A percentile compares a stretch with the other conserved stretches of the same genome.
Evolutionary conservation across 2,888 invertebrate species (phyloP).

Genomic region (Drosophila limbata): DNA sequence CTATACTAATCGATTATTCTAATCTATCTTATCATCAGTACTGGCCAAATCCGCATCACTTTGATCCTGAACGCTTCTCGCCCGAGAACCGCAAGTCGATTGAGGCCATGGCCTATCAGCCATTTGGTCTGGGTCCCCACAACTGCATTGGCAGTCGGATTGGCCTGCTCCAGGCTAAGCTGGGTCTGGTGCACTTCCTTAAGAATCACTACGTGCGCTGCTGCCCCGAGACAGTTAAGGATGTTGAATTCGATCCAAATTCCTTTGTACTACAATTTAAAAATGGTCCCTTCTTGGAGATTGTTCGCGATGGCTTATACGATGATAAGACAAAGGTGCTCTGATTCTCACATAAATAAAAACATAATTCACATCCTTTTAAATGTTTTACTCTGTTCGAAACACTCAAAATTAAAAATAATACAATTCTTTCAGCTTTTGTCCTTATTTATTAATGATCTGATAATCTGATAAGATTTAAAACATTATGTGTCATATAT

Average conservation of each 20-base stretch:
- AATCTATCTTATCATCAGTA: conserved; percentile 56
- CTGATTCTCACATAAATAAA: not conserved
- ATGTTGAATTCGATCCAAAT: conserved; percentile 78
- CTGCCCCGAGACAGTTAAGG: conserved; percentile 68
- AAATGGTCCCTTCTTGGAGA: conserved; percentile 72
- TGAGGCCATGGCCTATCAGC: conserved; percentile 76
- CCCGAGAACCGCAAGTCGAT: conserved; percentile 74
- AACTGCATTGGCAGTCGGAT: conserved; percentile 84
- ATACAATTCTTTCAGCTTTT: not conserved
- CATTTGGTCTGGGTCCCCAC: conserved; percentile 83
- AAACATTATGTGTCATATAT: not conserved
- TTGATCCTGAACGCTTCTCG: conserved; percentile 84
- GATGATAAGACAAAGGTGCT: conserved; percentile 54
- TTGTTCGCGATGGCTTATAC: conserved; percentile 75
- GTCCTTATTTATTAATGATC: not conserved
- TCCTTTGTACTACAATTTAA: conserved; percentile 75
- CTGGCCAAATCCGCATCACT: conserved; percentile 82
- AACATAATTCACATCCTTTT: not conserved
- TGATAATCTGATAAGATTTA: not conserved
- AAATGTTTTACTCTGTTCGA: not conserved
- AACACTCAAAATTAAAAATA: not conserved
- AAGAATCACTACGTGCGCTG: conserved; percentile 80
- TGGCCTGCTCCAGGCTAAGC: conserved; percentile 80
- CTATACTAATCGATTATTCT: not conserved
- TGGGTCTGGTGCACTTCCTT: conserved; percentile 82